Evolutionary conservation across 2,888 invertebrate species (phyloP).

Genomic region (Salticus scenicus): DNA sequence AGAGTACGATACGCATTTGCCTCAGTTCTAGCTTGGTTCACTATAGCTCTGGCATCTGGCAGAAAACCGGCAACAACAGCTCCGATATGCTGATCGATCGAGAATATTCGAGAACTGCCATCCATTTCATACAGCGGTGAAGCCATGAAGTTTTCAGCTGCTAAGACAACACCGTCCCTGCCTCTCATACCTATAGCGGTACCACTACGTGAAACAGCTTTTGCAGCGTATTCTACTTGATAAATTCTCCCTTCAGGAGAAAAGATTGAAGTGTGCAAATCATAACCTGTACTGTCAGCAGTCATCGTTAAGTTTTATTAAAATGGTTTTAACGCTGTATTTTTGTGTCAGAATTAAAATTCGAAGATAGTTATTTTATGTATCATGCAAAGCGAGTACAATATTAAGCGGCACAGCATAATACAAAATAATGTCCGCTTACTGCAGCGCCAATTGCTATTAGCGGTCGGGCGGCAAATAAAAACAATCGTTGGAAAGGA

Average conservation of each 20-base stretch:
- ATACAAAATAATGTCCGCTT: no score
- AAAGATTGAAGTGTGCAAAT: conserved; percentile 99
- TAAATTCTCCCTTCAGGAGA: conserved; percentile 99
- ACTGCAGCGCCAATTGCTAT: no score
- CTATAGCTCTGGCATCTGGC: conserved; percentile 94
- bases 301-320: no score
- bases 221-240: conserved; percentile 99
- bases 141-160: conserved; percentile 95
- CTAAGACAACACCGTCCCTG: conserved; percentile 97
- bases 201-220: conserved; percentile 98
- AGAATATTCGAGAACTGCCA: conserved; percentile 90
- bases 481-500: no score
- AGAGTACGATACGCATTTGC: conserved; percentile 93
- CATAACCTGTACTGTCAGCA: conserved; percentile 81
- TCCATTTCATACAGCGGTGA: conserved; percentile 94
- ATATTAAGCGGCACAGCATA: no score
- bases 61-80: conserved; percentile 94
- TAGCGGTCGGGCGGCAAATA: no score
- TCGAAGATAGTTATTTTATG: no score
- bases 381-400: no score
- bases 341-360: no score
- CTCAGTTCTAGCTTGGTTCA: conserved; percentile 93
- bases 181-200: conserved; percentile 96
- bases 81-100: conserved; percentile 94
- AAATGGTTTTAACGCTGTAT: no score